A percentile compares a stretch with the other conserved stretches of the same genome.
Evolutionary conservation across 1,140 invertebrate genomes (phyloP).

Genomic region (Trichonephila clavipes): DNA sequence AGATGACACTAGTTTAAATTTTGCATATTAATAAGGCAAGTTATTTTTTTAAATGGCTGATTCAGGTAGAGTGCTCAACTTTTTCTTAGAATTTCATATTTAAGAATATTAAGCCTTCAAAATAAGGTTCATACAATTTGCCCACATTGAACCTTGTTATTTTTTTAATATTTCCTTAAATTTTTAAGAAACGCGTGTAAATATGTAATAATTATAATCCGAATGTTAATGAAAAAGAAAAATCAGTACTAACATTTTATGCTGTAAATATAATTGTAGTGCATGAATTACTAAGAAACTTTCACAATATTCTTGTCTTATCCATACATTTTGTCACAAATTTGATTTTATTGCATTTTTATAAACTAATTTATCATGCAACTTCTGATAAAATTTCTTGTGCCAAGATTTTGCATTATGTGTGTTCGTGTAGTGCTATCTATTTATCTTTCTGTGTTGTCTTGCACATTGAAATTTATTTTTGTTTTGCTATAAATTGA

Average conservation of each 20-base stretch:
- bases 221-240: background rate
- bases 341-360: background rate
- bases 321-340: background rate
- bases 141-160: conserved; percentile 12
- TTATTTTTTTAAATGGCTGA: conserved; percentile 43
- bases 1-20: too few relatives aligned
- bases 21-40: too few relatives aligned
- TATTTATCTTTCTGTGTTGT: conserved; percentile 14
- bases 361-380: conserved; percentile 14
- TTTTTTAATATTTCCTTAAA: conserved; percentile 60
- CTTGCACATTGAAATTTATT: background rate
- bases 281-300: background rate
- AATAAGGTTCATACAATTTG: conserved; percentile 33
- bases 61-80: conserved; percentile 67
- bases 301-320: background rate
- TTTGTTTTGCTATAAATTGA: conserved; percentile 13
- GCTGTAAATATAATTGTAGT: conserved; percentile 57
- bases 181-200: conserved; percentile 36
- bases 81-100: conserved; percentile 53
- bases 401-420: conserved; percentile 63
- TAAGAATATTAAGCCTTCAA: conserved; percentile 53
- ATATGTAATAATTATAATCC: background rate
- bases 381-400: background rate
- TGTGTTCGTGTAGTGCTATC: conserved; percentile 24
- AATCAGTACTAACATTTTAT: conserved; percentile 3